Conservation (phyloP, 1,140 invertebrate genomes). For the Drosophila ercepeae region DNA sequence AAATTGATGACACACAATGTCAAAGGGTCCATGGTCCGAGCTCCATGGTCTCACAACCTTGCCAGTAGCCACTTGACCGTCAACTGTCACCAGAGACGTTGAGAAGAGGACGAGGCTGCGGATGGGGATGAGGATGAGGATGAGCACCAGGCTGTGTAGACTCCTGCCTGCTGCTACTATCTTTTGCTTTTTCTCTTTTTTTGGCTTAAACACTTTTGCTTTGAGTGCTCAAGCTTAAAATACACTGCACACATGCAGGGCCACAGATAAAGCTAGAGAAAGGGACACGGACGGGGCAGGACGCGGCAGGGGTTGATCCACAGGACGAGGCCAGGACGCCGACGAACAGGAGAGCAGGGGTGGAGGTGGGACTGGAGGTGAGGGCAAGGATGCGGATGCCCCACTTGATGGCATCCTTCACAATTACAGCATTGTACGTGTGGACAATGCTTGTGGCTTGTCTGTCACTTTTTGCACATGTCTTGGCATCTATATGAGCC, state of each 20-base stretch:
- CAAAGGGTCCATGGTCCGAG: slow-evolving; percentile 48
- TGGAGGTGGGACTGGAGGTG: slow-evolving; percentile 4
- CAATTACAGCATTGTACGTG: slow-evolving; percentile 78
- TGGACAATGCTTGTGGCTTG: slow-evolving; percentile 72
- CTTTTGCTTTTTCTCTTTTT: slow-evolving; percentile 29
- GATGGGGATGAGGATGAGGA: background rate
- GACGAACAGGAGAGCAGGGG: slow-evolving; percentile 4
- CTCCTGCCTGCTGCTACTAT: slow-evolving; percentile 26
- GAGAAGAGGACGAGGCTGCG: slow-evolving; percentile 22
- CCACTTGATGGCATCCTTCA: slow-evolving; percentile 81
- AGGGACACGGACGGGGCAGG: slow-evolving; percentile 3
- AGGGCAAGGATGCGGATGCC: slow-evolving; percentile 48
- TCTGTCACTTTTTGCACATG: slow-evolving; percentile 59
- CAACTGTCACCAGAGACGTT: slow-evolving; percentile 67
- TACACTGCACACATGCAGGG: slow-evolving; percentile 52
- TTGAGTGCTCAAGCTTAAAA: slow-evolving; percentile 74
- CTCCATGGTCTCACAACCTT: slow-evolving; percentile 40
- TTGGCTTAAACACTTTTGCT: slow-evolving; percentile 74
- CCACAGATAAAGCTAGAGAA: slow-evolving; percentile 16
- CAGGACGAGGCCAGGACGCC: slow-evolving; percentile 15
- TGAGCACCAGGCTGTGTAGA: slow-evolving; percentile 10
- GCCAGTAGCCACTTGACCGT: slow-evolving; percentile 72
- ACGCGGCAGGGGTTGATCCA: slow-evolving; percentile 17
- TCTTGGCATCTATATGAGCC: slow-evolving; percentile 30
- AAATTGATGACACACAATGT: slow-evolving; percentile 77